Evolutionary conservation across 2,797 vertebrate genomes (phyloP).

Genomic region (Antrozous pallidus): DNA sequence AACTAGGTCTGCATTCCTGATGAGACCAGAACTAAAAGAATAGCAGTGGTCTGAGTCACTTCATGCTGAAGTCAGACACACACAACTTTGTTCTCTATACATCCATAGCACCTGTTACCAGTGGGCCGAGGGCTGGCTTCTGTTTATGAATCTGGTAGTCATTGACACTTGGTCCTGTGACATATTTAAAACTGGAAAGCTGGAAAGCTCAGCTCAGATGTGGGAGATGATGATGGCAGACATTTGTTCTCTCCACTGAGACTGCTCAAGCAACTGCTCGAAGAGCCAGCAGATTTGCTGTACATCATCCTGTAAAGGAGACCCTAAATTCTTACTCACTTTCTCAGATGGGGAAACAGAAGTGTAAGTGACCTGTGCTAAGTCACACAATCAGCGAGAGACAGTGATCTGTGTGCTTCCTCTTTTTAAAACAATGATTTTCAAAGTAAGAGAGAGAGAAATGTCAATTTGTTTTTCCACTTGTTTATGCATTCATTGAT

Average conservation of each 20-base stretch:
- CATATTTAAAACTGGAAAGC: too few relatives aligned
- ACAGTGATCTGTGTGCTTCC: neutral
- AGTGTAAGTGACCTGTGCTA: neutral
- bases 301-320: neutral
- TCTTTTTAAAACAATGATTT: neutral
- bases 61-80: neutral
- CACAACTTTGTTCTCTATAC: neutral
- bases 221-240: neutral
- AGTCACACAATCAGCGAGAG: neutral
- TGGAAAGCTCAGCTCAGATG: neutral
- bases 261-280: neutral
- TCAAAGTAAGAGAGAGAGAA: neutral
- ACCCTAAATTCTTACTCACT: neutral
- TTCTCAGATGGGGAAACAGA: neutral
- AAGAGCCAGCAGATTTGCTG: neutral
- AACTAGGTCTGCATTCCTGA: neutral
- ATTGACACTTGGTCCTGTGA: neutral
- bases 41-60: neutral
- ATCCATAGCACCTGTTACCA: fast-evolving
- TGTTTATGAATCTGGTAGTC: neutral
- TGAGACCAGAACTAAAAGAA: neutral
- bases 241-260: neutral
- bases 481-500: neutral
- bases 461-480: neutral
- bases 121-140: neutral